A percentile compares a stretch with the other conserved stretches of the same genome.
These are phyloP conservation scores for Sigmodon hispidus DNA, from an alignment of 2,113 vertebrate genomes.

Conservation along the genomic window DNA sequence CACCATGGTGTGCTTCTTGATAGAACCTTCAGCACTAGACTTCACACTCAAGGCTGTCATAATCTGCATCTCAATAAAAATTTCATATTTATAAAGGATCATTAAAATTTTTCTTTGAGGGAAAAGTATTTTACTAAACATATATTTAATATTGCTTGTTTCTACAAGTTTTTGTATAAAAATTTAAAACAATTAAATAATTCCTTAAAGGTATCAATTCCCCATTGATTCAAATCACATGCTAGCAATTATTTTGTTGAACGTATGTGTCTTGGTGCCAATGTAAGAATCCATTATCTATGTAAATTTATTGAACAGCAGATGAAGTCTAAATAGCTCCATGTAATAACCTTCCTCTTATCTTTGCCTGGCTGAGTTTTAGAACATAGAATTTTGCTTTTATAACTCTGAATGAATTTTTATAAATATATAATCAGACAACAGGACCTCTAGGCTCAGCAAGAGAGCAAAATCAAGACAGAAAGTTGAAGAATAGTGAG, in stretches of 20 bases:
- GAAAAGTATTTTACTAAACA: not conserved
- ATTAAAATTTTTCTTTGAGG: not conserved
- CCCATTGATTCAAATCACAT: not conserved
- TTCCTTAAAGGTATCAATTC: not conserved
- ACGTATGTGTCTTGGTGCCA: not conserved
- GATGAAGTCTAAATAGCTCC: not conserved
- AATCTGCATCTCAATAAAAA: not conserved
- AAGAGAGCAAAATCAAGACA: not conserved
- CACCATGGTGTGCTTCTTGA: not conserved
- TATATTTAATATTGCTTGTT: not conserved
- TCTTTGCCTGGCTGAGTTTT: not conserved
- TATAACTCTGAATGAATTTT: not conserved
- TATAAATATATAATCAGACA: not conserved
- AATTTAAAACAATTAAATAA: not conserved
- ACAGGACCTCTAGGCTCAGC: not conserved
- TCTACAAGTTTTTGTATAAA: not conserved
- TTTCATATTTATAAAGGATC: not conserved
- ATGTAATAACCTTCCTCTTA: not conserved
- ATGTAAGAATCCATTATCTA: not conserved
- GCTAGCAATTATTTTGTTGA: not conserved
- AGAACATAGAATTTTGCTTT: not conserved
- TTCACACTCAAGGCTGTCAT: not conserved
- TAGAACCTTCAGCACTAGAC: not conserved
- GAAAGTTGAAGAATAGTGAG: no score
- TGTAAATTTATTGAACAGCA: not conserved